Base-by-base conservation (phyloP, 2,113 vertebrate species). In the Brachyhypopomus gauderio region DNA sequence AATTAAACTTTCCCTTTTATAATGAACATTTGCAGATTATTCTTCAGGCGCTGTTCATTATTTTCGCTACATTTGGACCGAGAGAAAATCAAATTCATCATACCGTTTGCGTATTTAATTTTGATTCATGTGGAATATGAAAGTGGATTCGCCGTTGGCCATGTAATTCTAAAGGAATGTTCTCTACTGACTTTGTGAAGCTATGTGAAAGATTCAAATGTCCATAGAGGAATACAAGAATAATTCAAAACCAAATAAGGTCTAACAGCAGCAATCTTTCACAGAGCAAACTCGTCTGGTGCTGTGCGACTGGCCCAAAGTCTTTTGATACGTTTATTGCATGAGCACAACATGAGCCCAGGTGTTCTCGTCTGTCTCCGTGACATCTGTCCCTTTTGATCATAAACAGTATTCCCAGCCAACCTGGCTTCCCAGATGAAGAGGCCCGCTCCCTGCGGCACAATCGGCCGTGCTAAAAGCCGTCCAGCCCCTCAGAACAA, bases 61-160 rank as follows among this genome's bases (percentile, higher is more conserved):
- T 89, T 92, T 90, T 87, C 85, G 86, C 86, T 88, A 87, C 87
- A 91, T 89, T 82, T 81, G 85, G 86, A 85, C 84, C 86, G 84
- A 84, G 81, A 89, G 89, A 88, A 92, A 91, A 93, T 91, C 90
- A 81, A 91, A 92, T 93, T 89, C 85, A 90, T 90, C 88, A 90
- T 88, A 85, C 82, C 66, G 84, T 82, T 82, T 79, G 67, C 88
- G 86, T 89, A 91, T 91, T 92, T 92, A 86, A 92, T 93, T 94
- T 84, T 86, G 77, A 88, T 87, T 89, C 86, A 87, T 83, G 36
- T 83, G 87, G 87, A 90, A 89, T 80, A 89, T 85, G 88, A 91
- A 89, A 90, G 86, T 79, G 88, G 85, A 78, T 83, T 87, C 85
- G 90, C 90, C 89, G 87, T 84, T 89, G 89, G 92, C 88, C 86